These are phyloP conservation scores for Sorex maritimensis DNA, from an alignment of 2,797 vertebrate species.

Conservation along the genomic window DNA sequence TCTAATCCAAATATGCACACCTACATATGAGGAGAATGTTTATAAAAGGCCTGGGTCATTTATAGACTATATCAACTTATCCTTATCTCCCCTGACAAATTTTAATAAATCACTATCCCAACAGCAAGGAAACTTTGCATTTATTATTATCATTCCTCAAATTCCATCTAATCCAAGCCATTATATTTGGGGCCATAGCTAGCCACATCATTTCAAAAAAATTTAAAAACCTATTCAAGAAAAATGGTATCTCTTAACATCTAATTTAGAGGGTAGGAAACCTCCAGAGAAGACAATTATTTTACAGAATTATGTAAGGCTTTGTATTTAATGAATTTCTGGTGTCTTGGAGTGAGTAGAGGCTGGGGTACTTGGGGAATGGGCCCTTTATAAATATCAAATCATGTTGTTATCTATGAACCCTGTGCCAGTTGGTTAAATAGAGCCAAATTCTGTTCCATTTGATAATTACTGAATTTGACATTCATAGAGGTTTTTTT, in stretches of 20 bases:
- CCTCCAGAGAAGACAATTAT: conserved; percentile 67
- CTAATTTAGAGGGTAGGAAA: conserved; percentile 68
- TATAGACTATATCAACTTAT: background rate
- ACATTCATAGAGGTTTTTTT: conserved; percentile 79
- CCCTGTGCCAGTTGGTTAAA: conserved; percentile 78
- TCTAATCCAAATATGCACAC: conserved; percentile 34
- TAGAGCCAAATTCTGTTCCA: conserved; percentile 82
- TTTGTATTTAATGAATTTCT: conserved; percentile 78
- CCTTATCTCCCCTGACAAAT: conserved; percentile 29
- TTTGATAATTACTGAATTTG: conserved; percentile 82
- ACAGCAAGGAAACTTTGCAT: conserved; percentile 13
- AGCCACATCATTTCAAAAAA: conserved; percentile 53
- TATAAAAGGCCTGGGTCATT: background rate
- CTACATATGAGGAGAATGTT: conserved; percentile 22
- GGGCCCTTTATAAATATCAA: conserved; percentile 79
- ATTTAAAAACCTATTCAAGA: conserved; percentile 26
- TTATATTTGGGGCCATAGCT: background rate
- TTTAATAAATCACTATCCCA: conserved; percentile 28
- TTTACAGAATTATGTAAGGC: conserved; percentile 72
- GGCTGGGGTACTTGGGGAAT: background rate
- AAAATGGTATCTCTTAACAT: conserved; percentile 39
- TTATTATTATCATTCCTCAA: conserved; percentile 16
- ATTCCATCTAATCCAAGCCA: conserved; percentile 46
- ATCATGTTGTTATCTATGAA: conserved; percentile 72
- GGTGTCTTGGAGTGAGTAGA: conserved; percentile 25